phyloP scores from a whole-genome alignment of 2,888 invertebrate genomes.

The Saturnia pavonia region DNA sequence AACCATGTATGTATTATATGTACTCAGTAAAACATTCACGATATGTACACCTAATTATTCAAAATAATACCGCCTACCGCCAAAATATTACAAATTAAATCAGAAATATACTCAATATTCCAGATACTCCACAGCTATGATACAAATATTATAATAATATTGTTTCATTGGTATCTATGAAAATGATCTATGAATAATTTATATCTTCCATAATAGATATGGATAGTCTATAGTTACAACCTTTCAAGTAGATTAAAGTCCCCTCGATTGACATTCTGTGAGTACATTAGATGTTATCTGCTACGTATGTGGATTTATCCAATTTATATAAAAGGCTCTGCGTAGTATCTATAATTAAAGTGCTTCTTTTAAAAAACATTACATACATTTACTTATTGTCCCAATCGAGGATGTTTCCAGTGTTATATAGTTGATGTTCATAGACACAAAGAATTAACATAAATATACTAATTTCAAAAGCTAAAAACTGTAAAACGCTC shows the following conservation, averaged over 20 bases:
- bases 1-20: background rate
- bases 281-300: conserved; percentile 17
- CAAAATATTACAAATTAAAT: background rate
- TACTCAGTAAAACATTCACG: background rate
- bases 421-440: background rate
- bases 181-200: conserved; percentile 62
- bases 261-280: conserved; percentile 44
- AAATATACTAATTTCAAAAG: background rate
- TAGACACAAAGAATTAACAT: too few relatives aligned
- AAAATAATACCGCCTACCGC: background rate
- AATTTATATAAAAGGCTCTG: conserved; percentile 8
- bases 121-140: background rate
- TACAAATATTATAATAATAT: conserved; percentile 21
- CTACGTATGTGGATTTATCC: conserved; percentile 3
- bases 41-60: background rate
- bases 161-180: conserved; percentile 36
- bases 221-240: conserved; percentile 24
- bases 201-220: conserved; percentile 50
- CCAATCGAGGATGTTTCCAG: background rate
- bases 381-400: background rate
- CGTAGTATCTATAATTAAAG: conserved; percentile 1
- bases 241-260: conserved; percentile 66
- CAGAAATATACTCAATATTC: background rate
- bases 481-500: background rate
- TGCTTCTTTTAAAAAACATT: background rate